Evolutionary conservation across 2,113 vertebrate species (phyloP).

Genomic region (Cricetomys ansorgei): DNA sequence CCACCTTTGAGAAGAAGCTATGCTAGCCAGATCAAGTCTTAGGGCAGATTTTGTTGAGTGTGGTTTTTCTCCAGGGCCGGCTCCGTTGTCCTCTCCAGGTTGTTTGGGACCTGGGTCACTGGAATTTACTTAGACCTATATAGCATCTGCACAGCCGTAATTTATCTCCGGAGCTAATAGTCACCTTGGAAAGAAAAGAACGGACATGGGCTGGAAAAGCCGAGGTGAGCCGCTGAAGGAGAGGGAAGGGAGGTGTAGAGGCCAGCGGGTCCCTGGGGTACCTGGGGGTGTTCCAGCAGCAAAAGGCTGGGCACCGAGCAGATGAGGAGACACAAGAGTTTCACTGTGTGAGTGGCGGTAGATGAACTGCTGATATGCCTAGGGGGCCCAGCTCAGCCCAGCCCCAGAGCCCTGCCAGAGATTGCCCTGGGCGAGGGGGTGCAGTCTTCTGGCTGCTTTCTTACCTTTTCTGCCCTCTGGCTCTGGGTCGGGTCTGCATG

Average conservation of each 20-base stretch:
- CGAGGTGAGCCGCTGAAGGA: neutral
- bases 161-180: neutral
- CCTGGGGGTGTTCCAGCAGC: fast-evolving
- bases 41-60: neutral
- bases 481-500: slow-evolving; percentile 25
- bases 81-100: neutral
- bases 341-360: fast-evolving
- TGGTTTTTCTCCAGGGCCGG: neutral
- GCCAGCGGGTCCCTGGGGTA: fast-evolving
- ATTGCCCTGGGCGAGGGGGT: fast-evolving
- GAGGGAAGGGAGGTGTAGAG: neutral
- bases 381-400: too few relatives aligned
- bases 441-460: fast-evolving
- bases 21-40: neutral
- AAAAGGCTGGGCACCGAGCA: neutral
- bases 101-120: neutral
- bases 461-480: slow-evolving; percentile 82
- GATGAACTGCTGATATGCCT: neutral
- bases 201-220: neutral
- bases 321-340: fast-evolving
- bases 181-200: slow-evolving; percentile 17
- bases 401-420: too few relatives aligned
- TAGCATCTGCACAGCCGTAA: neutral
- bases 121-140: slow-evolving; percentile 20
- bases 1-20: neutral